phyloP scores from a whole-genome alignment of 2,888 invertebrate species.

The Anagyrus pseudococci region DNA sequence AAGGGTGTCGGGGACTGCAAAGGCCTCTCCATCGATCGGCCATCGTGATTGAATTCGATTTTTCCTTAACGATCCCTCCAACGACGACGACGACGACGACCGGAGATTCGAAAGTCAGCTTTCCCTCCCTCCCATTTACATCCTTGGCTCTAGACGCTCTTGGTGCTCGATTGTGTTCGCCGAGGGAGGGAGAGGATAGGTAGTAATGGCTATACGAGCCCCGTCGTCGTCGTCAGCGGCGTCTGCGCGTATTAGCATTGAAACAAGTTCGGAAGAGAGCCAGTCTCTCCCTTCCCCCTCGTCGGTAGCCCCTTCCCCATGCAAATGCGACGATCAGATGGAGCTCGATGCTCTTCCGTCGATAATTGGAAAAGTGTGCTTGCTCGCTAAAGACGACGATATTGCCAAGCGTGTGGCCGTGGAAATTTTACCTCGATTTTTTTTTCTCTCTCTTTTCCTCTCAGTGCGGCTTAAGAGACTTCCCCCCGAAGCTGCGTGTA shows the following conservation, averaged over 20 bases:
- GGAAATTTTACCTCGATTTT: neutral
- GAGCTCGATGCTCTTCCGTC: neutral
- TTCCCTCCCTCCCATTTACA: neutral
- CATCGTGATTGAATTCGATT: slow-evolving; percentile 29
- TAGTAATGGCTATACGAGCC: neutral
- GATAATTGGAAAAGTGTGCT: slow-evolving; percentile 31
- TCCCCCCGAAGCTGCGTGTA: too few species aligned
- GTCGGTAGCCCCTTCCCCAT: too few species aligned
- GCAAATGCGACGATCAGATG: slow-evolving; percentile 12
- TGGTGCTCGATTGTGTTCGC: neutral
- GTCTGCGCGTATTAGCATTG: slow-evolving; percentile 28
- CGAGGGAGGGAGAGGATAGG: neutral
- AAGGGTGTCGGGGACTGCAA: neutral
- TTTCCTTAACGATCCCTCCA: slow-evolving; percentile 11
- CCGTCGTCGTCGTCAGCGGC: too few species aligned
- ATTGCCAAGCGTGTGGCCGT: too few species aligned
- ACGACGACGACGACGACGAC: neutral
- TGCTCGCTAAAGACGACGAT: too few species aligned
- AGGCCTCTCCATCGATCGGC: slow-evolving; percentile 5
- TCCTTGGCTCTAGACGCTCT: too few species aligned
- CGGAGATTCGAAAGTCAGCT: slow-evolving; percentile 20
- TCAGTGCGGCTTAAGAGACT: too few species aligned
- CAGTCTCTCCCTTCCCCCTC: too few species aligned
- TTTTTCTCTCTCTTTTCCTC: too few species aligned
- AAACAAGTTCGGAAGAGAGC: slow-evolving; percentile 28